Percentiles rank a stretch among this genome's conserved stretches.
phyloP scores from a whole-genome alignment of 1,140 invertebrate genomes.

The Daktulosphaira vitifoliae region DNA sequence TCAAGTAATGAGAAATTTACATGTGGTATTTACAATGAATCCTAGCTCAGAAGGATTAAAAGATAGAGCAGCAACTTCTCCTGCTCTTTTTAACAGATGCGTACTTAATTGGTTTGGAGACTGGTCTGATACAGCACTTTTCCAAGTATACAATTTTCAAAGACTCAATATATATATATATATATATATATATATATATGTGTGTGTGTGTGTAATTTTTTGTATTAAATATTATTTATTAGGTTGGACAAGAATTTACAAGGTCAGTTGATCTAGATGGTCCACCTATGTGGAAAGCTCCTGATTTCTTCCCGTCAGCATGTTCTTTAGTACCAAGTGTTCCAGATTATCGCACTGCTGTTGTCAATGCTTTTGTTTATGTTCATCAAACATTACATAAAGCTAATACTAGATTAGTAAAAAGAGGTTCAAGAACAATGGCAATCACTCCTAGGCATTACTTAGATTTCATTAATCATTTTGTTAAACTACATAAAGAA shows the following conservation, averaged over 20 bases:
- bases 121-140: conserved; percentile 95
- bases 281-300: conserved; percentile 64
- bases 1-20: conserved; percentile 97
- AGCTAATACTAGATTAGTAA: conserved; percentile 79
- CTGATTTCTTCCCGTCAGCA: conserved; percentile 79
- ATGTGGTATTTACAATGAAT: conserved; percentile 99
- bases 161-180: too few relatives aligned
- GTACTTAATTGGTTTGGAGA: conserved; percentile 99
- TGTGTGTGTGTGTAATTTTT: not conserved
- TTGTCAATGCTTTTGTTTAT: conserved; percentile 96
- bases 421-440: conserved; percentile 88
- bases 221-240: conserved; percentile 28
- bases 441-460: conserved; percentile 96
- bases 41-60: conserved; percentile 96
- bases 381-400: conserved; percentile 95
- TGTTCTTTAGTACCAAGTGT: conserved; percentile 66
- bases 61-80: conserved; percentile 95
- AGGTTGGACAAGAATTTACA: conserved; percentile 82
- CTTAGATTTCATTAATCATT: conserved; percentile 99
- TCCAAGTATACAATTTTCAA: conserved; percentile 58
- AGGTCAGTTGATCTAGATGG: conserved; percentile 72
- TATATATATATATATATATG: not conserved
- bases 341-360: conserved; percentile 81
- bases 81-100: conserved; percentile 97
- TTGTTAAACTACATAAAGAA: conserved; percentile 95